Percentiles rank a stretch among this genome's conserved stretches.
Evolutionary conservation across 1,140 invertebrate species (phyloP).

Genomic region (Belonocnema kinseyi): DNA sequence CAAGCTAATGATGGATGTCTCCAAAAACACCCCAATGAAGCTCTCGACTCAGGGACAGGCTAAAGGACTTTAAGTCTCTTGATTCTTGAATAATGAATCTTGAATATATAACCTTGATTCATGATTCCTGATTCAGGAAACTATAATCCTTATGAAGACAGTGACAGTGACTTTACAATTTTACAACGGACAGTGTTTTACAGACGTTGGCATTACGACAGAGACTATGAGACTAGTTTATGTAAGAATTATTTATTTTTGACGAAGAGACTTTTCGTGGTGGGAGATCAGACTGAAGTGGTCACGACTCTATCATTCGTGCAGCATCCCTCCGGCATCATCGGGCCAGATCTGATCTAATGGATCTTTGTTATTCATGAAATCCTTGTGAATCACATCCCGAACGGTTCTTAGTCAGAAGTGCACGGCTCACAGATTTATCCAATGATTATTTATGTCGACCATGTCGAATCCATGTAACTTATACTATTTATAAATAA

Average conservation of each 20-base stretch:
- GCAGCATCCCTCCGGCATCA: slow-evolving; percentile 36
- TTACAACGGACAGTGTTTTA: background rate
- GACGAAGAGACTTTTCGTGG: slow-evolving; percentile 1
- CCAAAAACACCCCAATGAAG: background rate
- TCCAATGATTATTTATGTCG: slow-evolving; percentile 73
- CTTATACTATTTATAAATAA: slow-evolving; percentile 76
- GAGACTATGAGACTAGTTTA: slow-evolving; percentile 17
- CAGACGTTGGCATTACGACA: slow-evolving; percentile 11
- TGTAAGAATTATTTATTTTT: slow-evolving; percentile 21
- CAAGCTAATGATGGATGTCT: slow-evolving; percentile 11
- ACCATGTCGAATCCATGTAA: slow-evolving; percentile 66
- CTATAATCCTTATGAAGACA: background rate
- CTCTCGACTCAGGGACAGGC: slow-evolving; percentile 23
- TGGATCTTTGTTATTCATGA: background rate
- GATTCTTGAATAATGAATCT: too few relatives aligned
- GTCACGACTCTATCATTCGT: slow-evolving; percentile 40
- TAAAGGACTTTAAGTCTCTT: background rate
- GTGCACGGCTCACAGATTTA: slow-evolving; percentile 61
- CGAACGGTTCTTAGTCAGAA: slow-evolving; percentile 67
- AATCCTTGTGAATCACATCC: background rate
- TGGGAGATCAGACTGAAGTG: slow-evolving; percentile 39
- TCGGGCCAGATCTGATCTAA: background rate
- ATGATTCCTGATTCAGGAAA: too few relatives aligned
- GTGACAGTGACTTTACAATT: background rate
- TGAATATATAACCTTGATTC: too few relatives aligned